Base-by-base conservation (phyloP, 2,113 vertebrate genomes). In the Xenopus tropicalis region DNA sequence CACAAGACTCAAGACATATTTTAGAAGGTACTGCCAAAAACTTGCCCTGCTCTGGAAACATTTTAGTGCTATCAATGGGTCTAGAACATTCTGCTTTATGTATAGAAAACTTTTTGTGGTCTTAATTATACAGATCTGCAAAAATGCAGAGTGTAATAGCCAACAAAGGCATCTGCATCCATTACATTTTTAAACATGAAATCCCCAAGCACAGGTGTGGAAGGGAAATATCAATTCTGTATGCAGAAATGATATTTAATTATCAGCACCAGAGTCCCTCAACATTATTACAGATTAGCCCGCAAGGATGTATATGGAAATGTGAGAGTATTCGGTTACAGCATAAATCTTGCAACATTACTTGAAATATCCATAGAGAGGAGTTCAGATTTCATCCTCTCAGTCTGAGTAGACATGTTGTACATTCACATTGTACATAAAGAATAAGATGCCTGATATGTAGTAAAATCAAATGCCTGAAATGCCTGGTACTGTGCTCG, bases 201-300 rank as follows among this genome's bases (percentile, higher is more conserved):
- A 81, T 51, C 58, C 82, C 80, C 83, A 83, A 14, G 61, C 69
- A 75, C 69, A 82, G 77, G 61, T 64, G 61, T 71, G 79, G 80
- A 77, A 68, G 72, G 77, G 14, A 75, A 77, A 57, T 72, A 77
- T 79, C 79, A 82, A 69, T 81, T 87, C 72, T 69, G 77, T 80
- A 79, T 82, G 84, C 84, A 70, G 80, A 83, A 78, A 75, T 77
- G 79, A 80, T 79, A 80, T 85, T 88, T 87, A 82, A 85, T 85
- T 85, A 85, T 83, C 82, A 79, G 74, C 82, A 4, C 82, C 77
- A 78, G 78, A 77, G 81, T 85, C 83, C 80, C 85, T 83, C 70
- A 79, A 77, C 72, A 13, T 82, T 80, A 66, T 66, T 79, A 78
- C 80, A 81, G 78, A 83, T 83, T 83, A 83, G 83, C 81, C 80